Percentiles rank a stretch among this genome's conserved stretches.
phyloP scores from a whole-genome alignment of 2,113 vertebrate species.

The Apteryx owenii region DNA sequence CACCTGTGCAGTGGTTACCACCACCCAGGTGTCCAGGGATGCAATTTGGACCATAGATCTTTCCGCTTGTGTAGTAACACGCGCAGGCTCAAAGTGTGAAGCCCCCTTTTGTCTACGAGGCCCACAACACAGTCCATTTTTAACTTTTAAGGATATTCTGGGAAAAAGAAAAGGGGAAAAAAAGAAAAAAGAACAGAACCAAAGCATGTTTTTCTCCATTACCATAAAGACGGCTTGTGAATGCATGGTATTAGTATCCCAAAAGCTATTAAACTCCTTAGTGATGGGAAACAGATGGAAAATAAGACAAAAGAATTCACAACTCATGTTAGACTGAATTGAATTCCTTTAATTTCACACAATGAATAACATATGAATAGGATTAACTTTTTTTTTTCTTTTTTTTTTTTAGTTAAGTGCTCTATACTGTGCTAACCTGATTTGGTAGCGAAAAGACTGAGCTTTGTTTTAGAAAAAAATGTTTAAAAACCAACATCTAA shows the following conservation, averaged over 20 bases:
- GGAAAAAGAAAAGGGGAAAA: background rate
- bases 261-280: constrained; percentile 76
- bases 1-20: background rate
- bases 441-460: constrained; percentile 95
- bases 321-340: constrained; percentile 85
- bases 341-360: constrained; percentile 98
- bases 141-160: constrained; percentile 25
- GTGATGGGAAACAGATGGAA: constrained; percentile 84
- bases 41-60: background rate
- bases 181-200: background rate
- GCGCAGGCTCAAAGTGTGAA: background rate
- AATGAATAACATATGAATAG: constrained; percentile 99
- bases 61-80: background rate
- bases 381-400: constrained; percentile 88
- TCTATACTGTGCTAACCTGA: constrained; percentile 96
- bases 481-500: constrained; percentile 93
- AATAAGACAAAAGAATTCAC: constrained; percentile 86
- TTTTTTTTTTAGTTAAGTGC: constrained; percentile 96
- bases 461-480: constrained; percentile 94
- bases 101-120: background rate
- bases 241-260: constrained; percentile 71
- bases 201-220: constrained; percentile 74
- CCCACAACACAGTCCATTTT: background rate
- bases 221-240: constrained; percentile 73
- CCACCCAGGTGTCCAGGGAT: rapidly evolving